phyloP scores from a whole-genome alignment of 2,888 invertebrate species.

The Lepas anatifera region DNA sequence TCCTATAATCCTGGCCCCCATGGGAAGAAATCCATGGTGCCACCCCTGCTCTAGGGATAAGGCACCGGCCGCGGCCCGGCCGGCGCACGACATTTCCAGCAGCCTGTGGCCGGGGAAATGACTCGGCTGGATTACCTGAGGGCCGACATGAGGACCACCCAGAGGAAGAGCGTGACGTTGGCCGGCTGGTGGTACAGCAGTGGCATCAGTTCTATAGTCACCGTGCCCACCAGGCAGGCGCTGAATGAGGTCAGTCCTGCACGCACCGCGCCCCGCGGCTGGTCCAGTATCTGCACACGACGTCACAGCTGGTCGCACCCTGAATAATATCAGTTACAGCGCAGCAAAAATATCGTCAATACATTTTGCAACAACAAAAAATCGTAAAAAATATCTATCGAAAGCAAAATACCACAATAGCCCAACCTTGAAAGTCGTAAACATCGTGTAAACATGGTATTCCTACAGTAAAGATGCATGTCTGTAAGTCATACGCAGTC shows the following conservation, averaged over 20 bases:
- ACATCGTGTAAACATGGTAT: no score
- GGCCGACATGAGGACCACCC: conserved; percentile 26
- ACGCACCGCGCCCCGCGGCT: conserved; percentile 15
- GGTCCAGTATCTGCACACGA: conserved; percentile 14
- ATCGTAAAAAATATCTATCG: no score
- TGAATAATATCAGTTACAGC: not conserved
- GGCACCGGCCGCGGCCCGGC: no score
- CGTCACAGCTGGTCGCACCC: not conserved
- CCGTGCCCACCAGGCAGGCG: conserved; percentile 30
- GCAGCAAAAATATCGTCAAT: not conserved
- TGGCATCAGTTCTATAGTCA: conserved; percentile 29
- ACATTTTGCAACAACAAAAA: no score
- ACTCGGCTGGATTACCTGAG: conserved; percentile 28
- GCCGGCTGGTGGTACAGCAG: conserved; percentile 23
- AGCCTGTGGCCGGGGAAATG: no score
- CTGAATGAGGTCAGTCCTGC: conserved; percentile 28
- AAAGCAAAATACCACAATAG: not conserved
- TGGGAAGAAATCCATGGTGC: no score
- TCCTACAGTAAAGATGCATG: no score
- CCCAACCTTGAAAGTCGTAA: no score
- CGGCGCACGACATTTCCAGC: no score
- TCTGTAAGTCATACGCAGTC: no score
- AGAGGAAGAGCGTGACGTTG: conserved; percentile 24
- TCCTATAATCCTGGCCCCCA: no score
- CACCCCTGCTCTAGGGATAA: no score